Conservation (phyloP, 2,888 invertebrate species). For the Athalia rosae region DNA sequence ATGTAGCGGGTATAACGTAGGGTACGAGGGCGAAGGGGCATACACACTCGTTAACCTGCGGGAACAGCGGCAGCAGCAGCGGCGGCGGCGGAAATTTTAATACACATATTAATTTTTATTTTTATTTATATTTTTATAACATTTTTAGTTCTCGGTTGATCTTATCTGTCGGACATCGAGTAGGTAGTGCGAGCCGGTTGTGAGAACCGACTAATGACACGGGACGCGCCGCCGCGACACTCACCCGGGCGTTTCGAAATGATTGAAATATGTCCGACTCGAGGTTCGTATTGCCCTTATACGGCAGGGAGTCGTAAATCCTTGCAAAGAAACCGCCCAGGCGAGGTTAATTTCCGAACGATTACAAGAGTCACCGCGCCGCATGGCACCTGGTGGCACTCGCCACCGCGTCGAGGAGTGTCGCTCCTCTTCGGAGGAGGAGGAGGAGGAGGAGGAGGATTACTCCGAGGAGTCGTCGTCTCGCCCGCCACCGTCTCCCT, state of each 20-base stretch:
- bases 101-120: slow-evolving; percentile 27
- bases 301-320: slow-evolving; percentile 63
- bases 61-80: no score
- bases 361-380: slow-evolving; percentile 60
- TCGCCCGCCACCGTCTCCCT: slow-evolving; percentile 4
- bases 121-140: slow-evolving; percentile 20
- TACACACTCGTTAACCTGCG: slow-evolving; percentile 26
- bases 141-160: slow-evolving; percentile 56
- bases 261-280: slow-evolving; percentile 63
- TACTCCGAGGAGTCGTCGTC: slow-evolving; percentile 28
- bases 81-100: slow-evolving; percentile 27
- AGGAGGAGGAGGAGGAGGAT: neutral
- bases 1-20: slow-evolving; percentile 1
- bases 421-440: slow-evolving; percentile 26
- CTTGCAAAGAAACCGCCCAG: slow-evolving; percentile 66
- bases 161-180: slow-evolving; percentile 66
- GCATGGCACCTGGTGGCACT: slow-evolving; percentile 64
- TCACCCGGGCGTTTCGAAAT: slow-evolving; percentile 53
- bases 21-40: neutral
- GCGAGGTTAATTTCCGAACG: slow-evolving; percentile 72
- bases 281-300: slow-evolving; percentile 64
- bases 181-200: slow-evolving; percentile 51
- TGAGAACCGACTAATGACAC: slow-evolving; percentile 68
- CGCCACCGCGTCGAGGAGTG: slow-evolving; percentile 29
- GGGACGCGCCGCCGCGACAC: slow-evolving; percentile 36